Evolutionary conservation across 2,797 vertebrate species (phyloP).

Genomic region (Squalus acanthias): DNA sequence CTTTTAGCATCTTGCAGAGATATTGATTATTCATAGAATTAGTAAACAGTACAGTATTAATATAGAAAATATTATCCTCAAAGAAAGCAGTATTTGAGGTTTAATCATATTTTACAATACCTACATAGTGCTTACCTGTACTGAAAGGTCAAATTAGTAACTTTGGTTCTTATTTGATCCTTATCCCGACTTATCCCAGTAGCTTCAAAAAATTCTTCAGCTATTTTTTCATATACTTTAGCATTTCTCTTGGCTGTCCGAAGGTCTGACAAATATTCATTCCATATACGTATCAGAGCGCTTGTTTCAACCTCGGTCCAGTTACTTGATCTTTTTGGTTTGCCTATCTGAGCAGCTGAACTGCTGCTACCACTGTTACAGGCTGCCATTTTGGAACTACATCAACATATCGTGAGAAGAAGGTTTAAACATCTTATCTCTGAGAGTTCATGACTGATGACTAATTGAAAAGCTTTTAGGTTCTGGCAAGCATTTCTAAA

Average conservation of each 20-base stretch:
- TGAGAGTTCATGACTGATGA: constrained; percentile 35
- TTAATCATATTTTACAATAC: constrained; percentile 10
- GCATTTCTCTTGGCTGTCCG: constrained; percentile 96
- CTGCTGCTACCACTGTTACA: constrained; percentile 30
- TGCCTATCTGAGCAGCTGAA: constrained; percentile 72
- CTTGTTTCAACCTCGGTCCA: constrained; percentile 98
- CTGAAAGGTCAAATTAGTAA: constrained; percentile 99
- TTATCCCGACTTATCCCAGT: constrained; percentile 91
- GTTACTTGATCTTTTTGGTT: constrained; percentile 93
- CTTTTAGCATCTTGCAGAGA: neutral
- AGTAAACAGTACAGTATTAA: neutral
- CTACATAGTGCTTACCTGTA: constrained; percentile 75
- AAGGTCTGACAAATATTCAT: constrained; percentile 89
- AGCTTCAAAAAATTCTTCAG: constrained; percentile 91
- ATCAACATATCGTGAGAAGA: constrained; percentile 31
- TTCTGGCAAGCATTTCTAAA: constrained; percentile 27
- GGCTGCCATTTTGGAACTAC: constrained; percentile 36
- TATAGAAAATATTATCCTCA: neutral
- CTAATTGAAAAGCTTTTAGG: constrained; percentile 38
- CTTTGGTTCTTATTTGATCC: constrained; percentile 99
- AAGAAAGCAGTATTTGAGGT: neutral
- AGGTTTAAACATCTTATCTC: constrained; percentile 37
- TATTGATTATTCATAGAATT: neutral
- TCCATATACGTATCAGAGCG: constrained; percentile 92
- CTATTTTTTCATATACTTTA: constrained; percentile 98